Conservation (phyloP, 2,888 invertebrate species). For the Lithophane socia region DNA sequence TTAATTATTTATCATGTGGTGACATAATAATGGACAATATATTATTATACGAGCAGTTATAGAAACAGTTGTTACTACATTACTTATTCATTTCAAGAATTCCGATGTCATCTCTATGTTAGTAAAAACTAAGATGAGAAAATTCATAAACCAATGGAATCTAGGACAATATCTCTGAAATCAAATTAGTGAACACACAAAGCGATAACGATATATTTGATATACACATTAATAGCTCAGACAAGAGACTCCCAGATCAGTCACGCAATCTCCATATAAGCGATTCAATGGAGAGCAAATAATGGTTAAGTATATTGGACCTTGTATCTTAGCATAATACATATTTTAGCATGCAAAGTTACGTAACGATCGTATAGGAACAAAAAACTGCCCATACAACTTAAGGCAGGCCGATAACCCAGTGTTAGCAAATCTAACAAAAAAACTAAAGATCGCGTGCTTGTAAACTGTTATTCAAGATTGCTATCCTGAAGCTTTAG, state of each 20-base stretch:
- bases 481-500: slow-evolving; percentile 26
- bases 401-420: slow-evolving; percentile 67
- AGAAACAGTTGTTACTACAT: slow-evolving; percentile 26
- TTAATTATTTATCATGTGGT: slow-evolving; percentile 38
- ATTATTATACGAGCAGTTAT: slow-evolving; percentile 17
- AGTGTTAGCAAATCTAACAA: slow-evolving; percentile 63
- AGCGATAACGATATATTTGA: slow-evolving; percentile 11
- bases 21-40: slow-evolving; percentile 32
- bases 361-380: slow-evolving; percentile 45
- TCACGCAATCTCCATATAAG: slow-evolving; percentile 21
- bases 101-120: slow-evolving; percentile 25
- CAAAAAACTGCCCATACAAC: slow-evolving; percentile 61
- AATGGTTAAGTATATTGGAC: slow-evolving; percentile 49
- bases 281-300: slow-evolving; percentile 48
- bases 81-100: slow-evolving; percentile 40
- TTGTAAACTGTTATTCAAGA: slow-evolving; percentile 41
- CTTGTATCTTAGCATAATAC: slow-evolving; percentile 41
- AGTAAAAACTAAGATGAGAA: slow-evolving; percentile 25
- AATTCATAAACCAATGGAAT: slow-evolving; percentile 37
- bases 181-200: slow-evolving; percentile 30
- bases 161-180: slow-evolving; percentile 43
- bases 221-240: slow-evolving; percentile 18
- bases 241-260: slow-evolving; percentile 22
- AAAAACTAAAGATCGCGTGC: slow-evolving; percentile 59
- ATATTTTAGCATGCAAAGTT: slow-evolving; percentile 53